Evolutionary conservation across 2,113 vertebrate species (phyloP), one percentile per base, ranked within the genome.

Genomic region (Phainopepla nitens): DNA sequence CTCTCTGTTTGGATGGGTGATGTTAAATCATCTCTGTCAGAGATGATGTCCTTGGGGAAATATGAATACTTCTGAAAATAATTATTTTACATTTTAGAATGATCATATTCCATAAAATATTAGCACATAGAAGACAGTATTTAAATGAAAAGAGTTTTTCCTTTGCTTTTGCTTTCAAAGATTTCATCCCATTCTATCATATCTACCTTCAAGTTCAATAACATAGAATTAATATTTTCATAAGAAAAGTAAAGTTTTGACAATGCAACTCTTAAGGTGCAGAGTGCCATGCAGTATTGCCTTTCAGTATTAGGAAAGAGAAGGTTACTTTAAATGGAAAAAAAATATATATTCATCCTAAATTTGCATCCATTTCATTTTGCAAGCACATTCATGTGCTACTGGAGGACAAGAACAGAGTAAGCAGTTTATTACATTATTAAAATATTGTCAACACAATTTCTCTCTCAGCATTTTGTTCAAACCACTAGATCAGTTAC

Each of bases 11-110:
- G 29, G 17, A 83, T 57, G 79, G 72, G 69, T 92, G 71, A 56
- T 83, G 68, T 66, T 94, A 90, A 96, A 94, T 94, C 44, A 56
- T 84, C 82, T 94, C 60, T 92, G 87, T 87, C 93, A 94, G 88
- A 93, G 42, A 94, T n/a, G 5, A 81, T 8, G 33, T 53, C 71
- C 90, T 71, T 56, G 13, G 12, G 44, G 92, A 81, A 96, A 53
- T 33, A 60, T 20, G 68, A 94, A 45, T 78, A 70, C 42, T 77
- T 80, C 51, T 81, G 71, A 70, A 94, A 90, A 86, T 18, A 77
- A 28, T 15, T 42, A 80, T 56, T 68, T 70, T 83, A 19, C 29
- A 90, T 82, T 95, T 60, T n/a, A 81, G 65, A 75, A 83, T 17
- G 3, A 93, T 25, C 13, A 33, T 49, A 70, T 60, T 78, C 56